Base-by-base conservation (phyloP, 92 coral and sea anemone species). In the Palythoa grandiflora region DNA sequence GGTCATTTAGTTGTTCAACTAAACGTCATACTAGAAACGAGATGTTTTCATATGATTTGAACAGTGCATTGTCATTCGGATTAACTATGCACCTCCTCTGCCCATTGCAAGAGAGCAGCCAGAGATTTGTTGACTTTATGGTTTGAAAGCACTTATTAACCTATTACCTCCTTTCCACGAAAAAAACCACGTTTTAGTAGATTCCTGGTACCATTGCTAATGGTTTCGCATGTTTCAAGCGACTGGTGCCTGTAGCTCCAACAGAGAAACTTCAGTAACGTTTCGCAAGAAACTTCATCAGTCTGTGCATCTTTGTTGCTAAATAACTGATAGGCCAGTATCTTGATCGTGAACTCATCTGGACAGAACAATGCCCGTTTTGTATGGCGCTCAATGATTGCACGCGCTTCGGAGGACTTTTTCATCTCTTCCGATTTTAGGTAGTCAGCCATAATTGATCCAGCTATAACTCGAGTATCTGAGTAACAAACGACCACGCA, bases 191-290 rank as follows among this genome's bases (percentile, higher is more conserved):
- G 80, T 17, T 76, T 76, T n/a, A 76, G 36, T 52, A 28, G 20
- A 38, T 76, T 76, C 15, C 17, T 10, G 39, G 2, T 52, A 48
- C 60, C 53, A 21, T 7, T 19, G 19, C 65, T 76, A 2, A 76
- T 12, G 40, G 65, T 76, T 61, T 76, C 80, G 80, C 80, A 76
- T n/a, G 38, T 76, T 11, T 76, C 80, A 21, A 76, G 80, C 0
- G 80, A 50, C 65, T 76, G 80, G n/a, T 76, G 51, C 9, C 80
- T 52, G 80, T 76, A 76, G 60, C 53, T 76, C 80, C 80, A 76
- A 19, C 80, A 76, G 19, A 76, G 39, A 50, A 76, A 76, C 44
- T 76, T 51, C 38, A 76, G 80, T 40, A 76, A 17, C 61, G 38
- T 76, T 20, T 76, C 65, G 12, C 38, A 10, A 3, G 80, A 17